A percentile compares a stretch with the other conserved stretches of the same genome.
These are phyloP conservation scores for Agrochola lota DNA, from an alignment of 2,888 invertebrate genomes.

Conservation along the genomic window DNA sequence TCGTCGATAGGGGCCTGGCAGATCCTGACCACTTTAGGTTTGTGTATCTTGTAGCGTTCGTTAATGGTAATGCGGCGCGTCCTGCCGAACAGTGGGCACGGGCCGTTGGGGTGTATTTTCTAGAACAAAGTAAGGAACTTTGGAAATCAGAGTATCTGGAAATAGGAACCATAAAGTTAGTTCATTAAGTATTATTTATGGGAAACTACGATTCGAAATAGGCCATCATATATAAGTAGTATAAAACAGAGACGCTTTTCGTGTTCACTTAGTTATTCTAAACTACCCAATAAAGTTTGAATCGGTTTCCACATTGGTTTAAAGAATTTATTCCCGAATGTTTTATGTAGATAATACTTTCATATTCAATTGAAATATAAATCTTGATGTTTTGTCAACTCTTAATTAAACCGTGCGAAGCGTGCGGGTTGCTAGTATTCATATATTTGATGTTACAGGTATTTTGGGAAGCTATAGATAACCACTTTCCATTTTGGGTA, in stretches of 20 bases:
- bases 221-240: not conserved
- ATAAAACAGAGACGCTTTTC: not conserved
- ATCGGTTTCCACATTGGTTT: too few relatives aligned
- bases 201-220: not conserved
- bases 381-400: too few relatives aligned
- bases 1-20: constrained; percentile 80
- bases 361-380: too few relatives aligned
- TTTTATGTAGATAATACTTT: too few relatives aligned
- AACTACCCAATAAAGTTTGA: not conserved
- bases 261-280: not conserved
- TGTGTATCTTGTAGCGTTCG: constrained; percentile 55
- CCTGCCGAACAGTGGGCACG: constrained; percentile 76
- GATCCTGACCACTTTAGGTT: constrained; percentile 73
- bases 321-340: too few relatives aligned
- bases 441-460: too few relatives aligned
- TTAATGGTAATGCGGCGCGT: constrained; percentile 69
- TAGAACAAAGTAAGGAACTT: constrained; percentile 51
- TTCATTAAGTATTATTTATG: not conserved
- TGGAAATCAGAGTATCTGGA: not conserved
- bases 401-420: too few relatives aligned
- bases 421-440: too few relatives aligned
- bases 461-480: too few relatives aligned
- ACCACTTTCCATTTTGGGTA: too few relatives aligned
- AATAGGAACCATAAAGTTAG: too few relatives aligned
- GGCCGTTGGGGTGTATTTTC: constrained; percentile 80